A percentile compares a stretch with the other conserved stretches of the same genome.
These are phyloP conservation scores for Watsonalla cultraria DNA, from an alignment of 2,888 invertebrate genomes.

Conservation along the genomic window DNA sequence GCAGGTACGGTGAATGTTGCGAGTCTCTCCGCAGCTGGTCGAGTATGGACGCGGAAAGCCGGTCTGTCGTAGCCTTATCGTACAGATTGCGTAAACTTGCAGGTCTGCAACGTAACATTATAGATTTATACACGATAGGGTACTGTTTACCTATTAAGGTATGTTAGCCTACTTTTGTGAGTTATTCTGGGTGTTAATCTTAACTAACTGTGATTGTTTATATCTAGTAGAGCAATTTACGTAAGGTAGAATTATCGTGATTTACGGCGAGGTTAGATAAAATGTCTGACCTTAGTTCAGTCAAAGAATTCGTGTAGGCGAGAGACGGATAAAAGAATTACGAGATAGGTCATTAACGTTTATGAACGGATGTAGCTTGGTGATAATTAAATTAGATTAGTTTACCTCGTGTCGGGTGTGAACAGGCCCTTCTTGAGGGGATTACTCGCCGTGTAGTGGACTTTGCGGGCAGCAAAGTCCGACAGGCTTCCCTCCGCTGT, in stretches of 20 bases:
- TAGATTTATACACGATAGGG: not conserved
- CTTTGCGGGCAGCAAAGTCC: conserved; percentile 88
- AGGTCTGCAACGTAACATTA: conserved; percentile 72
- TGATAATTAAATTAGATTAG: conserved; percentile 22
- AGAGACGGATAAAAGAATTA: not conserved
- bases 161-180: not conserved
- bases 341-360: conserved; percentile 5
- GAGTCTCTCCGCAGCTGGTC: conserved; percentile 81
- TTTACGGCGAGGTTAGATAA: too few species aligned
- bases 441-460: conserved; percentile 86
- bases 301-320: not conserved
- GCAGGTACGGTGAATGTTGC: conserved; percentile 84
- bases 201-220: too few species aligned
- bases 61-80: conserved; percentile 85
- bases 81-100: conserved; percentile 87
- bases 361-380: conserved; percentile 10
- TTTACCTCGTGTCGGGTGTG: conserved; percentile 82
- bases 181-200: not conserved
- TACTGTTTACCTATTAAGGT: not conserved
- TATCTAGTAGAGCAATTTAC: too few species aligned
- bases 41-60: conserved; percentile 81
- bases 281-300: not conserved
- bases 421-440: conserved; percentile 86
- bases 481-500: conserved; percentile 95
- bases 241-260: too few species aligned